Evolutionary conservation across 1,140 invertebrate species (phyloP).

Genomic region (Trichonephila clavata): DNA sequence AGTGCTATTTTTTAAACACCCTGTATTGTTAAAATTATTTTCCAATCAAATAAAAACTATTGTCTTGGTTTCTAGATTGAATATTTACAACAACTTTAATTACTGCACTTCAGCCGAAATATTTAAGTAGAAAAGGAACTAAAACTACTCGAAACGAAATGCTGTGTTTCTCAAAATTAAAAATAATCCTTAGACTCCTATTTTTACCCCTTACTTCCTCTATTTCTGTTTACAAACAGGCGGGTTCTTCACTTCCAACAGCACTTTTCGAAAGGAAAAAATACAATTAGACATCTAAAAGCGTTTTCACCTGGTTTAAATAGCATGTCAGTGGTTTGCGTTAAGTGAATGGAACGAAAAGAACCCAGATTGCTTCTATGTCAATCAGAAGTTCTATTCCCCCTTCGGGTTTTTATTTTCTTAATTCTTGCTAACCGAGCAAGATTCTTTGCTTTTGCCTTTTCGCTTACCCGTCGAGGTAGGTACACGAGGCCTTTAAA

Average conservation of each 20-base stretch:
- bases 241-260: neutral
- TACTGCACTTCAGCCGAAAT: too few species aligned
- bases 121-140: too few species aligned
- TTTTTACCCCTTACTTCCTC: neutral
- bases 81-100: too few species aligned
- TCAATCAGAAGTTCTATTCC: slow-evolving; percentile 11
- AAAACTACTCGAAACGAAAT: neutral
- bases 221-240: neutral
- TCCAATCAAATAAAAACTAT: too few species aligned
- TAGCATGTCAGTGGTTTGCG: slow-evolving; percentile 32
- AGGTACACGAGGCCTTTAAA: neutral
- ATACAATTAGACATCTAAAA: slow-evolving; percentile 27
- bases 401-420: neutral
- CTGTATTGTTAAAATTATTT: too few species aligned
- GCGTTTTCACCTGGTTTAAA: neutral
- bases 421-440: neutral
- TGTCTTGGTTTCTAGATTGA: too few species aligned
- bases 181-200: neutral
- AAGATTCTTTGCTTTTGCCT: too few species aligned
- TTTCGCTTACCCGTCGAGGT: neutral
- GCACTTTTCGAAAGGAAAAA: neutral
- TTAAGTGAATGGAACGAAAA: neutral
- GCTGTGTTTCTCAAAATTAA: neutral
- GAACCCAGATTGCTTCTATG: slow-evolving; percentile 1
- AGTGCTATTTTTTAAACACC: too few species aligned